Evolutionary conservation across 2,888 invertebrate genomes (phyloP).

Genomic region (Tricholauxania praeusta): DNA sequence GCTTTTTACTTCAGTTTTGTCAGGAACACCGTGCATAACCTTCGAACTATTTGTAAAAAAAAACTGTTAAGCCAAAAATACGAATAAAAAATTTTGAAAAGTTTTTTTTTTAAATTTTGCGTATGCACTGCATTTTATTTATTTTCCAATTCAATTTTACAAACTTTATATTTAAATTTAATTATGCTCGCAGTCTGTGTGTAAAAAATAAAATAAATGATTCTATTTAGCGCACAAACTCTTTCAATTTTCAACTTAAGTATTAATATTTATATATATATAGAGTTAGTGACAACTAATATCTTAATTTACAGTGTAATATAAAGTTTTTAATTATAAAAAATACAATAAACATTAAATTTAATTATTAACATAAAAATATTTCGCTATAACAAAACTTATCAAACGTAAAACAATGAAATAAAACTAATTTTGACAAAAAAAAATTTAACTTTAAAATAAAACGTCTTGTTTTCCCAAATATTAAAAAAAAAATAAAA

Average conservation of each 20-base stretch:
- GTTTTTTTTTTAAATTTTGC: slow-evolving; percentile 27
- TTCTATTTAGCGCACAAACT: slow-evolving; percentile 26
- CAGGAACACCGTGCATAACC: not conserved
- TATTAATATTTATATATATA: not conserved
- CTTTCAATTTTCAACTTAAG: not conserved
- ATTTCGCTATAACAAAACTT: slow-evolving; percentile 62
- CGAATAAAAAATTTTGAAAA: slow-evolving; percentile 29
- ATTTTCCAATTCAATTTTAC: slow-evolving; percentile 33
- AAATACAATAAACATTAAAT: slow-evolving; percentile 47
- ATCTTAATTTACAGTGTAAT: slow-evolving; percentile 33
- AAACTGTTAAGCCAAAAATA: slow-evolving; percentile 18
- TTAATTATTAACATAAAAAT: slow-evolving; percentile 52
- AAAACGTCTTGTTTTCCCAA: slow-evolving; percentile 65
- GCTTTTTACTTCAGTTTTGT: too few relatives aligned
- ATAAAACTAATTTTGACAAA: slow-evolving; percentile 52
- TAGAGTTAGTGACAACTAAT: not conserved
- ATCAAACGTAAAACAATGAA: slow-evolving; percentile 56
- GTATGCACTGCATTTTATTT: slow-evolving; percentile 28
- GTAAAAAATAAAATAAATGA: slow-evolving; percentile 39
- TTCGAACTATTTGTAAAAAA: not conserved
- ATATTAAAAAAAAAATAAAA: slow-evolving; percentile 49
- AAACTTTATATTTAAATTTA: slow-evolving; percentile 19
- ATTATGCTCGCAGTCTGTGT: slow-evolving; percentile 20
- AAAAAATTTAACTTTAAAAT: slow-evolving; percentile 59
- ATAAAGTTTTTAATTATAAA: slow-evolving; percentile 37